Base-by-base conservation (phyloP, 1,140 invertebrate species). In the Zophobas atratus region DNA sequence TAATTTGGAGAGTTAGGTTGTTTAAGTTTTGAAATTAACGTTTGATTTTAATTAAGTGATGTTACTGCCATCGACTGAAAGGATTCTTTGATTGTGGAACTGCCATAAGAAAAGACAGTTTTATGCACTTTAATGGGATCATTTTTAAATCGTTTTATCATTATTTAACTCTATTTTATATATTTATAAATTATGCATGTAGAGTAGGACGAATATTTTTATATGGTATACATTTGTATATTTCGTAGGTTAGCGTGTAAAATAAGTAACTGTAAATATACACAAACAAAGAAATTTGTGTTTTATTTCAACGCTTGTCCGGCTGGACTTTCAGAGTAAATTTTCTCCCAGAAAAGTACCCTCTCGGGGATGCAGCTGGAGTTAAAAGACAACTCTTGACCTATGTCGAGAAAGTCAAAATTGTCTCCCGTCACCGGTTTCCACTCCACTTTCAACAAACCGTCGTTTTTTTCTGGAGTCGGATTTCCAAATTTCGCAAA, bases 111-210 rank as follows among this genome's bases (percentile, higher is more conserved):
- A 67, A 67, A 67, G 60, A 67, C 60, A 67, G 60, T 67, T 67
- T 67, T 67, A 36, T 20, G 4, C n/a, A n/a, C n/a, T 57, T 36
- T 57, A 2, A 34, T 67, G 60, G 60, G 60, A 67, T 67, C 38
- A 8, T 43, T 43, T 67, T 67, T 41, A 67, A 67, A 67, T 67
- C 43, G 60, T 67, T 67, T 67, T 67, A 67, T 67, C 39, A 67
- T 43, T 67, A 67, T 67, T 67, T 67, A 67, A 67, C 35, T 67
- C 60, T 67, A 67, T 67, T 67, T 67, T 67, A 67, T 67, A 67
- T 67, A 67, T 67, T 67, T 67, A 67, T 67, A 67, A 67, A 67
- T 67, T 67, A 67, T 67, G 39, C 60, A 67, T 67, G 57, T 67
- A 67, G 60, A n/a, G 60, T 43, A 67, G 43, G 60, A 67, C 4